These are phyloP conservation scores for Perizoma affinitatum DNA, from an alignment of 2,888 invertebrate genomes.

Conservation along the genomic window DNA sequence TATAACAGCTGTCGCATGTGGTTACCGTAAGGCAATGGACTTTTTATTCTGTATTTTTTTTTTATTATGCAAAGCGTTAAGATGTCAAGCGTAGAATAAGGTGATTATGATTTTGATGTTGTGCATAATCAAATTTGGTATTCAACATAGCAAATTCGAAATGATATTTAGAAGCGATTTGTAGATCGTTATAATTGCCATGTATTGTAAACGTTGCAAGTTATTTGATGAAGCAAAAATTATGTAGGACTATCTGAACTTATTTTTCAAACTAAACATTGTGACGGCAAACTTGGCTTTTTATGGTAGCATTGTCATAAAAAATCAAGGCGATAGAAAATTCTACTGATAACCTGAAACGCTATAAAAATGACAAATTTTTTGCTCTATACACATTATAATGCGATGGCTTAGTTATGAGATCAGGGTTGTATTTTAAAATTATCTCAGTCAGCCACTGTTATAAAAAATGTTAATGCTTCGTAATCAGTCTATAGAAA, in stretches of 20 bases:
- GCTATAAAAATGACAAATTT: neutral
- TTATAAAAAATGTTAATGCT: slow-evolving; percentile 12
- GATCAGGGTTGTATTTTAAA: slow-evolving; percentile 11
- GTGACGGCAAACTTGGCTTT: too few species aligned
- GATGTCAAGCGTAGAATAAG: slow-evolving; percentile 7
- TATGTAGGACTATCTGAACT: too few species aligned
- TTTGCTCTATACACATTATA: slow-evolving; percentile 5
- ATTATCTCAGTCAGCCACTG: slow-evolving; percentile 16
- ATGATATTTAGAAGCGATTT: too few species aligned
- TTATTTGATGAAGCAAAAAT: too few species aligned
- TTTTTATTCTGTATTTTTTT: slow-evolving; percentile 12
- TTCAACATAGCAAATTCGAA: neutral
- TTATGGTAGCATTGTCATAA: too few species aligned
- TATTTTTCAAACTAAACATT: too few species aligned
- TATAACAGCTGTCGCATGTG: slow-evolving; percentile 1
- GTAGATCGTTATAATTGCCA: too few species aligned
- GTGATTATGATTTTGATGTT: neutral
- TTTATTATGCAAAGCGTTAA: slow-evolving; percentile 14
- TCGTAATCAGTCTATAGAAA: slow-evolving; percentile 11
- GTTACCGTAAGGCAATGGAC: slow-evolving; percentile 9
- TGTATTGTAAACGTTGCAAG: too few species aligned
- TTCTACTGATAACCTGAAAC: too few species aligned
- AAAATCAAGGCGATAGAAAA: too few species aligned
- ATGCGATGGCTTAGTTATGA: slow-evolving; percentile 6
- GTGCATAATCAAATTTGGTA: neutral